Evolutionary conservation across 2,888 invertebrate species (phyloP).

Genomic region (Clivina fossor): DNA sequence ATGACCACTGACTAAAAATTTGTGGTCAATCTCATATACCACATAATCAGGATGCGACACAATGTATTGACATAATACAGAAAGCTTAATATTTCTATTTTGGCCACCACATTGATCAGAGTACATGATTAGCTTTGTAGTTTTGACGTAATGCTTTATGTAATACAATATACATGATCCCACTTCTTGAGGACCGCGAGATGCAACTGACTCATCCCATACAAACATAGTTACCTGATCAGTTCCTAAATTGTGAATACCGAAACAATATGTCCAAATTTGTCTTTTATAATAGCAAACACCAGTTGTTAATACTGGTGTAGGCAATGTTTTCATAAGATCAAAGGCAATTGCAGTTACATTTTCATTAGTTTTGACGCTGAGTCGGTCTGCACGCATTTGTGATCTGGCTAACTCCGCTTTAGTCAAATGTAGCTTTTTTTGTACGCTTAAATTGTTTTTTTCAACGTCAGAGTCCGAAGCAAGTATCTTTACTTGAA

Average conservation of each 20-base stretch:
- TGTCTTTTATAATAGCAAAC: constrained; percentile 43
- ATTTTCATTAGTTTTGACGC: constrained; percentile 1
- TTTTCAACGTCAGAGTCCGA: constrained; percentile 3
- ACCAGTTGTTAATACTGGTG: constrained; percentile 41
- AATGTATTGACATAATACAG: constrained; percentile 39
- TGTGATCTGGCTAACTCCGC: constrained; percentile 6
- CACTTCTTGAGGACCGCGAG: constrained; percentile 42
- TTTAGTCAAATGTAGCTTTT: constrained; percentile 7
- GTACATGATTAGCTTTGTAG: constrained; percentile 37
- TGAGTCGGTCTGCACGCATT: constrained; percentile 6
- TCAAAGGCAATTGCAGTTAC: constrained; percentile 3
- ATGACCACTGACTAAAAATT: constrained; percentile 23
- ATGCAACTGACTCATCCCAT: constrained; percentile 41
- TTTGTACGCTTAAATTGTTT: constrained; percentile 7
- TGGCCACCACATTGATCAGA: too few species aligned
- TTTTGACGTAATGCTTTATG: constrained; percentile 37
- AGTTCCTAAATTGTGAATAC: constrained; percentile 40
- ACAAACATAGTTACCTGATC: constrained; percentile 41
- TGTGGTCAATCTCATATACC: constrained; percentile 36
- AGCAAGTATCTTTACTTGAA: constrained; percentile 2
- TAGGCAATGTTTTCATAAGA: constrained; percentile 43
- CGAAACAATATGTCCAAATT: constrained; percentile 42
- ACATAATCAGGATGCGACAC: constrained; percentile 35
- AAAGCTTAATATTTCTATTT: constrained; percentile 40
- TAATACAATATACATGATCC: too few species aligned